Base-by-base conservation (phyloP, 2,888 invertebrate genomes). In the Epiblema foenella region DNA sequence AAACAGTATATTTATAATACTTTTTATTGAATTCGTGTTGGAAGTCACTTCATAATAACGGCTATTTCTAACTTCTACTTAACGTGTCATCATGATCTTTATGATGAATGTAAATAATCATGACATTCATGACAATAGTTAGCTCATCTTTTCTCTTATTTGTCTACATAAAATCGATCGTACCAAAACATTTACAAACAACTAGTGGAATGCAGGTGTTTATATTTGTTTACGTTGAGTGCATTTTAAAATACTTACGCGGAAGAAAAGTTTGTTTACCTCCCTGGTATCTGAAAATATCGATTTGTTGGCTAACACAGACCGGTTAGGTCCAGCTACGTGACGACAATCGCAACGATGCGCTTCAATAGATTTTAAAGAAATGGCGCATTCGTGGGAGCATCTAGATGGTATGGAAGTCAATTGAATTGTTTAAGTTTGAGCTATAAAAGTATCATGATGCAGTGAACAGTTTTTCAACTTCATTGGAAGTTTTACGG, bases 261-360 rank as follows among this genome's bases (percentile, higher is more conserved):
- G 66, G 57, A 64, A 68, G 76, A 80, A 76, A 77, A 79, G 82
- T 83, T 80, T 83, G 82, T 86, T 85, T 84, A 81, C 79, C 72
- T 74, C 78, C 75, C 75, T 75, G 81, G 81, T 86, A 83, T 88
- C 83, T 85, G 85, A 85, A 89, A 89, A 90, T 90, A 90, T 90
- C 89, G 90, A 90, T 90, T 90, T 89, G 87, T 86, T 83, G 81
- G 83, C 81, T 85, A 87, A 86, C 87, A 84, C 79, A 80, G 82
- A 81, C 77, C 84, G 86, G 85, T 86, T 85, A 83, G 82, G 78
- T 78, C 79, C 70, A 56, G 63, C 80, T 67, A 85, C 90, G 90
- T 89, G 89, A 86, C 84, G 79, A 79, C 76, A 83, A 82, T 86
- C 75, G 75, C 79, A 83, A 88, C 74, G 76, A 76, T 56, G 51